phyloP scores from a whole-genome alignment of 2,888 invertebrate genomes.

The Machimus atricapillus region DNA sequence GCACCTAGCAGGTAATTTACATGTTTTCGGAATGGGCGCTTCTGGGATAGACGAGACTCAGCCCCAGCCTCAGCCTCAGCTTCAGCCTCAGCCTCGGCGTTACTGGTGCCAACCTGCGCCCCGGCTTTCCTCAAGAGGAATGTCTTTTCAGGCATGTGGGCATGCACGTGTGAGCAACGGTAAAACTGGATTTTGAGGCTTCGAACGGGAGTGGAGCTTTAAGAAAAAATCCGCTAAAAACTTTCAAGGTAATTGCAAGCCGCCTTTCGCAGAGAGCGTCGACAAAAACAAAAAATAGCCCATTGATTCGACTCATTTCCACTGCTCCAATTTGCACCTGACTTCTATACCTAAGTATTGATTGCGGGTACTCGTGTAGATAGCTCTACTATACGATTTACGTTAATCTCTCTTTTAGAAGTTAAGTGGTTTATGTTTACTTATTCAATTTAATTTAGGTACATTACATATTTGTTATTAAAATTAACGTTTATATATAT shows the following conservation, averaged over 20 bases:
- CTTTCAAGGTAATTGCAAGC: not conserved
- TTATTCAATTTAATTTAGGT: not conserved
- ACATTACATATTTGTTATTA: not conserved
- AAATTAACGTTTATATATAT: too few species aligned
- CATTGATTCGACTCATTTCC: not conserved
- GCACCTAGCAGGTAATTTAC: slow-evolving; percentile 24
- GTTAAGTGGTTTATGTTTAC: not conserved
- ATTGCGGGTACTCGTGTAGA: not conserved
- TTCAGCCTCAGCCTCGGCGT: too few species aligned
- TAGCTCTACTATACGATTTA: not conserved
- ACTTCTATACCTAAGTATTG: not conserved
- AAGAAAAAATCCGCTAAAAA: not conserved
- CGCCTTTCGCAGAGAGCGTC: not conserved
- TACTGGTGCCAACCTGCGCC: not conserved
- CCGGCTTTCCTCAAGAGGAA: not conserved
- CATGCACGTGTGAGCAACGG: not conserved
- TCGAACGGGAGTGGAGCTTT: not conserved
- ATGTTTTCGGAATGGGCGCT: not conserved
- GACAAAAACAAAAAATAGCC: not conserved
- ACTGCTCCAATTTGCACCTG: not conserved
- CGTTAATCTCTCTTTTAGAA: not conserved
- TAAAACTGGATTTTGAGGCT: not conserved
- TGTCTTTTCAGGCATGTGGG: not conserved
- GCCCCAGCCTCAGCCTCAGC: too few species aligned
- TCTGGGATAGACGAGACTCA: not conserved